phyloP scores from a whole-genome alignment of 1,140 invertebrate species.

The Drosophila jambulina region DNA sequence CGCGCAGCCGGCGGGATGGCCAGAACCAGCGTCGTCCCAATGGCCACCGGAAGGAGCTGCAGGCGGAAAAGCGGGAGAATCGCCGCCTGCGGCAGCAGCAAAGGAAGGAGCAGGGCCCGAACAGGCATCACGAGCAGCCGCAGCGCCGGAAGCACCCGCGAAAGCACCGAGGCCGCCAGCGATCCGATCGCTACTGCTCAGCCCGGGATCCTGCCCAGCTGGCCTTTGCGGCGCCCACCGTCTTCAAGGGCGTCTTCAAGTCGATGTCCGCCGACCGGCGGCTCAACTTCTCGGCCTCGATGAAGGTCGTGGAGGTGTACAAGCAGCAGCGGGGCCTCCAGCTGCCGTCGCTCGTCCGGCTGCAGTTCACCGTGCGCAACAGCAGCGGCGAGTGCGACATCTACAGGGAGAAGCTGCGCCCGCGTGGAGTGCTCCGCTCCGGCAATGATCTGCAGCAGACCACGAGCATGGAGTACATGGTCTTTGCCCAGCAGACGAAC shows the following conservation, averaged over 20 bases:
- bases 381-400: conserved; percentile 84
- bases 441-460: conserved; percentile 87
- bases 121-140: conserved; percentile 35
- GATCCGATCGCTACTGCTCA: conserved; percentile 86
- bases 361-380: conserved; percentile 78
- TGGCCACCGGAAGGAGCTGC: conserved; percentile 53
- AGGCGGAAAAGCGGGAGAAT: conserved; percentile 39
- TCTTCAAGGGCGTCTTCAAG: conserved; percentile 88
- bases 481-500: conserved; percentile 89
- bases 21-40: conserved; percentile 37
- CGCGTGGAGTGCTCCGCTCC: conserved; percentile 85
- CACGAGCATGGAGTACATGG: conserved; percentile 87
- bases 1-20: conserved; percentile 74
- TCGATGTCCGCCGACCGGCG: conserved; percentile 87
- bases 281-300: conserved; percentile 88
- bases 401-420: conserved; percentile 70
- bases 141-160: conserved; percentile 58
- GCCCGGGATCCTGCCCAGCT: conserved; percentile 87
- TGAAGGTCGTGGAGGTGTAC: conserved; percentile 88
- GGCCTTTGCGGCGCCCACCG: conserved; percentile 87
- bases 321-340: conserved; percentile 87
- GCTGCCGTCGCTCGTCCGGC: conserved; percentile 81
- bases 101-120: conserved; percentile 39
- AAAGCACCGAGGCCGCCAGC: conserved; percentile 53
- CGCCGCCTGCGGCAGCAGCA: conserved; percentile 52